Percentiles rank a stretch among this genome's conserved stretches.
These are phyloP conservation scores for Pteronotus mesoamericanus DNA, from an alignment of 2,797 vertebrate species.

Conservation along the genomic window DNA sequence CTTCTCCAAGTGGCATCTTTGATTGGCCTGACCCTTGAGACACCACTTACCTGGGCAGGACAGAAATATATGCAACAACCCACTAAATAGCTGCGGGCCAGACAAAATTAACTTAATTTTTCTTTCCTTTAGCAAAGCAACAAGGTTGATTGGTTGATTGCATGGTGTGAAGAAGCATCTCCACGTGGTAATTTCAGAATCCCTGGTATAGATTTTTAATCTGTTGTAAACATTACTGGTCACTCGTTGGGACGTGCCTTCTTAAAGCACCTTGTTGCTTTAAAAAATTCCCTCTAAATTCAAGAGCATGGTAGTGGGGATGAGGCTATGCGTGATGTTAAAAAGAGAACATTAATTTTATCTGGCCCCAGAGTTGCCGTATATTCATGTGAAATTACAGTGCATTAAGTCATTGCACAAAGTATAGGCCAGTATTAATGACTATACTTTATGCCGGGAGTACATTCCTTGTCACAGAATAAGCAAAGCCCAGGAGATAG, in stretches of 20 bases:
- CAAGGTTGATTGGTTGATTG: conserved; percentile 71
- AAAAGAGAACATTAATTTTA: conserved; percentile 78
- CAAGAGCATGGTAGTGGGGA: conserved; percentile 55
- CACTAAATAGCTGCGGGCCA: conserved; percentile 83
- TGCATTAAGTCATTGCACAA: conserved; percentile 88
- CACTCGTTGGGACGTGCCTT: conserved; percentile 54
- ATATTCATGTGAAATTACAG: conserved; percentile 97
- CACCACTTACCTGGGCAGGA: conserved; percentile 85
- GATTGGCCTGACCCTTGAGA: conserved; percentile 85
- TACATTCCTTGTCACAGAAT: conserved; percentile 94
- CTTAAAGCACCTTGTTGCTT: conserved; percentile 78
- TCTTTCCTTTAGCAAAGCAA: conserved; percentile 76
- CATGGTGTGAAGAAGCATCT: conserved; percentile 62
- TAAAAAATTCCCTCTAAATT: conserved; percentile 77
- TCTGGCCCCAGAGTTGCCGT: conserved; percentile 85
- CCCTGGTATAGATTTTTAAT: conserved; percentile 59
- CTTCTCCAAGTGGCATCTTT: conserved; percentile 86
- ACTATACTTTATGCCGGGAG: conserved; percentile 93
- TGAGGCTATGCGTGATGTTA: conserved; percentile 65
- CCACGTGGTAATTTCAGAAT: conserved; percentile 67
- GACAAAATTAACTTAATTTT: conserved; percentile 83
- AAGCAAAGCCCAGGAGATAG: conserved; percentile 92
- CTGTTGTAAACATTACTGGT: conserved; percentile 61
- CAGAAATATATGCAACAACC: conserved; percentile 82
- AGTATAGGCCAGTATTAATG: conserved; percentile 87